These are phyloP conservation scores for Pelvicachromis taeniatus DNA, from an alignment of 2,113 vertebrate species.

Conservation along the genomic window DNA sequence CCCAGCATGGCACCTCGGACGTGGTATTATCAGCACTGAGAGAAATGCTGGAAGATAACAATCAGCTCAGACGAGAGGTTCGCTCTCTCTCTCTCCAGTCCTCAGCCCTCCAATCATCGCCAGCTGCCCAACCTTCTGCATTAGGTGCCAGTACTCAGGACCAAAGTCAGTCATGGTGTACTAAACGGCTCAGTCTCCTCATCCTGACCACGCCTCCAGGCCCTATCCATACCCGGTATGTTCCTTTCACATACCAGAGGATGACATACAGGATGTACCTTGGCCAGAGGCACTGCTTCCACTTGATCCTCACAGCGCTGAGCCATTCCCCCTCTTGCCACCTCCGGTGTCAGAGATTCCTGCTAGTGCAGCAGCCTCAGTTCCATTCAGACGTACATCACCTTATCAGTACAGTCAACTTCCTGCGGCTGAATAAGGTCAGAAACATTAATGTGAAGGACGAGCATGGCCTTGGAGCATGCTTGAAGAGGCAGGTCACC, in stretches of 20 bases:
- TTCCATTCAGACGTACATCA: too few species aligned
- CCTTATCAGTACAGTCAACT: too few species aligned
- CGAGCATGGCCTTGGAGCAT: too few species aligned
- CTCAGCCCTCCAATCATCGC: neutral
- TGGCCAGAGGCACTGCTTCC: neutral
- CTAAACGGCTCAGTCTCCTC: too few species aligned
- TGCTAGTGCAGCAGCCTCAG: too few species aligned
- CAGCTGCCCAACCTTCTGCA: neutral
- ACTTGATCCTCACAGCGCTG: neutral
- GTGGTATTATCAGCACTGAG: neutral
- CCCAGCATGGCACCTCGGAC: neutral
- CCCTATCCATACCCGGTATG: neutral
- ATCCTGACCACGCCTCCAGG: accelerated
- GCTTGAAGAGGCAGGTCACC: too few species aligned
- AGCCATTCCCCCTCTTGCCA: neutral
- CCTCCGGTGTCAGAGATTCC: too few species aligned
- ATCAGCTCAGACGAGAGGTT: neutral
- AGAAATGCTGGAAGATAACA: neutral
- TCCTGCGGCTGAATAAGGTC: too few species aligned
- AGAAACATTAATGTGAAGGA: too few species aligned
- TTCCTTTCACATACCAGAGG: neutral
- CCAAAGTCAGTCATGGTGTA: too few species aligned
- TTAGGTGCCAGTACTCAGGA: neutral
- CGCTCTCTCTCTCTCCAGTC: neutral
- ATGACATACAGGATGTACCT: neutral